These are phyloP conservation scores for Tragulus kanchil DNA, from an alignment of 2,113 vertebrate genomes.

Conservation along the genomic window DNA sequence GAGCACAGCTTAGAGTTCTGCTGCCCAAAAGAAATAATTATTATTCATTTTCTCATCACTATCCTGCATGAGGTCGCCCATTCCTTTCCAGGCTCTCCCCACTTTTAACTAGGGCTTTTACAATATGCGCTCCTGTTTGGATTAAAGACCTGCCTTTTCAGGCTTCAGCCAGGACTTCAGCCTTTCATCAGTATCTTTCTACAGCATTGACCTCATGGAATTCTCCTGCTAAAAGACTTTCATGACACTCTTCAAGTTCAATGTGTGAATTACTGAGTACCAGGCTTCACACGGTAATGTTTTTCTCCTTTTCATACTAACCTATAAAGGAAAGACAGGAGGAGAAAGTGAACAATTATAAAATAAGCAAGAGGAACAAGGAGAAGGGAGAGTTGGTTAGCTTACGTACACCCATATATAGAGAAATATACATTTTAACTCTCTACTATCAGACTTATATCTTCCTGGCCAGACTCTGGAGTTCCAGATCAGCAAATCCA, in stretches of 20 bases:
- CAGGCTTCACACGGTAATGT: background rate
- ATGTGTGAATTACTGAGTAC: background rate
- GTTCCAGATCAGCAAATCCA: background rate
- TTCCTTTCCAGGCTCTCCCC: background rate
- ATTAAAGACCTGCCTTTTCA: background rate
- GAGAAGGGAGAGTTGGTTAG: background rate
- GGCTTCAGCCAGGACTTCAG: background rate
- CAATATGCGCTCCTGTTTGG: background rate
- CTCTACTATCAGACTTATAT: background rate
- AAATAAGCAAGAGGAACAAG: background rate
- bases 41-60: background rate
- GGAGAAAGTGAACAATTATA: background rate
- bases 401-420: background rate
- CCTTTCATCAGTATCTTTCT: background rate
- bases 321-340: background rate
- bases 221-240: background rate
- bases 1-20: background rate
- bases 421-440: background rate
- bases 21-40: background rate
- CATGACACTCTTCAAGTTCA: background rate
- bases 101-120: constrained; percentile 19
- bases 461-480: background rate
- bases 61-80: too few species aligned
- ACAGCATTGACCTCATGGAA: background rate
- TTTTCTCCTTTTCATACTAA: background rate